phyloP scores from a whole-genome alignment of 2,888 invertebrate species.

The Dusona sp. region DNA sequence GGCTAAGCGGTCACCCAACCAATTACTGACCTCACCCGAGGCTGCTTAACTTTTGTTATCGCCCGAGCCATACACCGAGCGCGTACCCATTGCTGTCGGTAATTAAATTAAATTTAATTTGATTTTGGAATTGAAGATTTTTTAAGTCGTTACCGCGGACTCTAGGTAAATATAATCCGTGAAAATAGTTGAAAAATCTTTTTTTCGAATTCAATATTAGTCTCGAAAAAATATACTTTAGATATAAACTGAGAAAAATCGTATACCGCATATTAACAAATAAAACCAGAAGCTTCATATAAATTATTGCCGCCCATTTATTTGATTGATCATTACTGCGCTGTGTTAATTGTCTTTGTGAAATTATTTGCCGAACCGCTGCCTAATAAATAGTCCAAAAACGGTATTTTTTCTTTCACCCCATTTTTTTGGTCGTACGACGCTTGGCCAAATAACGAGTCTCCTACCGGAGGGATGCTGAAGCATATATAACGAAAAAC shows the following conservation, averaged over 20 bases:
- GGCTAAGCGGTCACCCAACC: no score
- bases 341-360: neutral
- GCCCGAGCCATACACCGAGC: no score
- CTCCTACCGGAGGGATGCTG: neutral
- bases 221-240: neutral
- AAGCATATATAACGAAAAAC: conserved; percentile 30
- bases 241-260: neutral
- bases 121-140: no score
- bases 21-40: no score
- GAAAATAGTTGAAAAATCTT: neutral
- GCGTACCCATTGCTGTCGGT: no score
- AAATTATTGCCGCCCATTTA: neutral
- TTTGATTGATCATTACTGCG: neutral
- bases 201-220: no score
- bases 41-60: no score
- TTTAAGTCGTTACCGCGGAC: no score
- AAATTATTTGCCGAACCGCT: neutral
- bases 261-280: neutral
- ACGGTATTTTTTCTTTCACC: neutral
- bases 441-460: conserved; percentile 42
- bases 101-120: no score
- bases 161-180: no score
- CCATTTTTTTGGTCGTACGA: neutral
- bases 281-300: neutral
- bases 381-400: neutral